Evolutionary conservation across 2,797 vertebrate species (phyloP).

Genomic region (Alectoris magna): DNA sequence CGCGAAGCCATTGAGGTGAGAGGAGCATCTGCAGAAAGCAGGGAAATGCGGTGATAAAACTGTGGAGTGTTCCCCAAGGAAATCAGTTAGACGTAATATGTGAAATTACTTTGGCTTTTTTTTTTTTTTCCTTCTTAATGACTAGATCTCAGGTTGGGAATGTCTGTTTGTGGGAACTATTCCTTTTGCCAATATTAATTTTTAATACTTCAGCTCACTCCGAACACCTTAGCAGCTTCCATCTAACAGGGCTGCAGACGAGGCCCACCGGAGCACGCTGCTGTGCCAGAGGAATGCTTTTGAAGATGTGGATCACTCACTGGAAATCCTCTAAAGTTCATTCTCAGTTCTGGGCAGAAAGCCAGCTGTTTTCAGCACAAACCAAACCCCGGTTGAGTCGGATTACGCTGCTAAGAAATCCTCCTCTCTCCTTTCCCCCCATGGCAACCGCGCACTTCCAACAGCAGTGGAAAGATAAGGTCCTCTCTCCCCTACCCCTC

Average conservation of each 20-base stretch:
- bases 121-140: not conserved
- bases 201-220: not conserved
- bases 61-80: not conserved
- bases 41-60: not conserved
- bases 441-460: slow-evolving; percentile 39
- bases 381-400: not conserved
- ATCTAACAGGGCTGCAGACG: not conserved
- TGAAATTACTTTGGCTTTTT: not conserved
- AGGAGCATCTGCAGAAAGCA: not conserved
- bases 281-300: slow-evolving; percentile 55
- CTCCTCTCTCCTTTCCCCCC: slow-evolving; percentile 19
- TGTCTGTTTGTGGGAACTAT: not conserved
- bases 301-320: slow-evolving; percentile 40
- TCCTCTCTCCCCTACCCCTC: not conserved
- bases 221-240: not conserved
- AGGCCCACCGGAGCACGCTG: slow-evolving; percentile 23
- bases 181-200: not conserved
- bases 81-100: slow-evolving; percentile 1
- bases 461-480: not conserved
- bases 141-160: not conserved
- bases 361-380: slow-evolving; percentile 39
- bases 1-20: not conserved
- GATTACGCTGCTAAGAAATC: slow-evolving; percentile 37
- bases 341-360: slow-evolving; percentile 48
- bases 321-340: slow-evolving; percentile 53